phyloP scores from a whole-genome alignment of 2,113 vertebrate species.

The Zosterops japonicus region DNA sequence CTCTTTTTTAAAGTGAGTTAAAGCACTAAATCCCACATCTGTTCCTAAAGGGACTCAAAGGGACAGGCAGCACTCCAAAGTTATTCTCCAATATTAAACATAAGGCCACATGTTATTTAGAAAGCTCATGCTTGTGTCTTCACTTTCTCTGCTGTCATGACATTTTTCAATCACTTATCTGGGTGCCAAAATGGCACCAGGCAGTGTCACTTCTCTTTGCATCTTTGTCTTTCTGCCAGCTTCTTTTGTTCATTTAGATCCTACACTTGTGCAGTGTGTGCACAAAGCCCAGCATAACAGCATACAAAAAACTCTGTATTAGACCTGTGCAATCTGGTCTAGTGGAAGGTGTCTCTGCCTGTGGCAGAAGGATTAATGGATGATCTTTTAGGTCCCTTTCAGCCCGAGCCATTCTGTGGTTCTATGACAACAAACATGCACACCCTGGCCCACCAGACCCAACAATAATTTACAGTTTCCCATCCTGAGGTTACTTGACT shows the following conservation, averaged over 20 bases:
- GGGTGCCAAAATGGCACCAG: background rate
- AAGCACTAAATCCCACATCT: background rate
- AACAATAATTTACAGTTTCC: background rate
- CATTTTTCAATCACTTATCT: background rate
- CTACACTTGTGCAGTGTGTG: background rate
- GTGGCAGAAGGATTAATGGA: background rate
- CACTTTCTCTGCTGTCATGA: background rate
- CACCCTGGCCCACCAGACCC: background rate
- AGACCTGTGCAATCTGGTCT: background rate
- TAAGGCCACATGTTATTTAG: background rate
- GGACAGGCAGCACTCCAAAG: background rate
- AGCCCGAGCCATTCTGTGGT: background rate
- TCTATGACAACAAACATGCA: rapidly evolving
- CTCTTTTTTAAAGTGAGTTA: background rate
- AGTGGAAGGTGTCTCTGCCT: background rate
- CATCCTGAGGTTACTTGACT: background rate
- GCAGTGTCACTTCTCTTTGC: background rate
- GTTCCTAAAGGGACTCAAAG: background rate
- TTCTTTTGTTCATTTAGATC: background rate
- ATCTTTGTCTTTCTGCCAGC: background rate
- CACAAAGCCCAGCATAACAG: background rate
- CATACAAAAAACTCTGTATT: background rate
- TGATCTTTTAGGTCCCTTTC: background rate
- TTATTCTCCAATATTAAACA: background rate
- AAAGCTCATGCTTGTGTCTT: background rate